phyloP scores from a whole-genome alignment of 2,888 invertebrate species.

The Philereme vetulata region DNA sequence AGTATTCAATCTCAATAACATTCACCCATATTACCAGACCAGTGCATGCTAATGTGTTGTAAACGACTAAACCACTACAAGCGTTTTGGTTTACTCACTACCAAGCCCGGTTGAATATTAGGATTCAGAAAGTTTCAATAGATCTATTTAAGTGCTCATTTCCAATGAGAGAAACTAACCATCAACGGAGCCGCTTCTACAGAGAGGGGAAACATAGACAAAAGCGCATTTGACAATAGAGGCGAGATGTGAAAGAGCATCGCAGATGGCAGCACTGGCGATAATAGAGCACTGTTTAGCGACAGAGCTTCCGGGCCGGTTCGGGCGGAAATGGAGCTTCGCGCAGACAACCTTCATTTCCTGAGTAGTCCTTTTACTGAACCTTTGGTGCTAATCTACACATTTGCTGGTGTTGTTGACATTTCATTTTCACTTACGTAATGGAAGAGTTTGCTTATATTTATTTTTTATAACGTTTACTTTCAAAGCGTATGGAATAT shows the following conservation, averaged over 20 bases:
- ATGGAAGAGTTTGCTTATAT: slow-evolving; percentile 9
- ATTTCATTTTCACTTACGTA: slow-evolving; percentile 28
- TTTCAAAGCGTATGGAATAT: too few species aligned
- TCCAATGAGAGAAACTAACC: background rate
- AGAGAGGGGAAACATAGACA: slow-evolving; percentile 37
- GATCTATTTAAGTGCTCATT: background rate
- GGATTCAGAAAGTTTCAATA: too few species aligned
- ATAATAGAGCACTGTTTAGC: slow-evolving; percentile 66
- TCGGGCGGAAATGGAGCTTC: slow-evolving; percentile 68
- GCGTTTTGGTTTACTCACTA: too few species aligned
- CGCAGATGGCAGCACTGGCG: slow-evolving; percentile 60
- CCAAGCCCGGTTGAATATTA: too few species aligned
- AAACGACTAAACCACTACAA: too few species aligned
- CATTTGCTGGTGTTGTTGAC: slow-evolving; percentile 40
- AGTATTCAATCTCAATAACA: too few species aligned
- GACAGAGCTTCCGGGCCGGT: slow-evolving; percentile 60
- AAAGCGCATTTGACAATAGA: slow-evolving; percentile 52
- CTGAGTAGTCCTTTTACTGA: slow-evolving; percentile 62
- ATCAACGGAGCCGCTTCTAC: slow-evolving; percentile 7
- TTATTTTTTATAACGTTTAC: background rate
- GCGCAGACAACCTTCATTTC: slow-evolving; percentile 78
- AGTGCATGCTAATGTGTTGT: too few species aligned
- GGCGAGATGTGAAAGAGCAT: slow-evolving; percentile 55
- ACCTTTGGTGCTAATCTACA: slow-evolving; percentile 38
- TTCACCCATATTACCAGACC: too few species aligned